These are phyloP conservation scores for Drosophila navojoa DNA, from an alignment of 1,140 invertebrate genomes.

Conservation along the genomic window DNA sequence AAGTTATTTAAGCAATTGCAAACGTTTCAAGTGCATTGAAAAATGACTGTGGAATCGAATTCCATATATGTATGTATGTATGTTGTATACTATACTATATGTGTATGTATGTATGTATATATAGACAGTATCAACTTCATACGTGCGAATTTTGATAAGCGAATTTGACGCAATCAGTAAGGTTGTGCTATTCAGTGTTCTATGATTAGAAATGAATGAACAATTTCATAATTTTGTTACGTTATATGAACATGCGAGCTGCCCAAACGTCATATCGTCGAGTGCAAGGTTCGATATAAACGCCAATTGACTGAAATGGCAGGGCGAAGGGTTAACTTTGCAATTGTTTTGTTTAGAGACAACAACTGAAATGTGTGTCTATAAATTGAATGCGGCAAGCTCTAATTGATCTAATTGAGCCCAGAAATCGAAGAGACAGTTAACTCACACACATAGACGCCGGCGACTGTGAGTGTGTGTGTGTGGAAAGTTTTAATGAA, in stretches of 20 bases:
- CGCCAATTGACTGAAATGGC: constrained; percentile 61
- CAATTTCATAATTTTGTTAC: constrained; percentile 38
- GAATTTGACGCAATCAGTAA: constrained; percentile 58
- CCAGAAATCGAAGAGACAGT: constrained; percentile 1
- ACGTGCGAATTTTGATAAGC: constrained; percentile 52
- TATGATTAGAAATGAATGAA: constrained; percentile 42
- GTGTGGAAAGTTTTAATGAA: constrained; percentile 60
- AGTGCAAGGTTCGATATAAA: constrained; percentile 50
- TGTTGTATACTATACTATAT: not conserved
- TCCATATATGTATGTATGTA: not conserved
- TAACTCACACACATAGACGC: not conserved
- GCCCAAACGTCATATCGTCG: constrained; percentile 34
- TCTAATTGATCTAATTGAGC: constrained; percentile 49
- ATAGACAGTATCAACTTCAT: constrained; percentile 10
- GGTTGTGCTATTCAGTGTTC: constrained; percentile 24
- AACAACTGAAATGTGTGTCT: constrained; percentile 21
- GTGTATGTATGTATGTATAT: not conserved
- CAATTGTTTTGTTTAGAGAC: constrained; percentile 37
- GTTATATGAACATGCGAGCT: constrained; percentile 29
- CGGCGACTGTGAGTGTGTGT: not conserved
- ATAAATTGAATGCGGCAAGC: constrained; percentile 37
- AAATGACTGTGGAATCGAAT: constrained; percentile 20
- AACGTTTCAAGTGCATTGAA: constrained; percentile 22
- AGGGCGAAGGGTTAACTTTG: constrained; percentile 39
- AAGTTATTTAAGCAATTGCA: constrained; percentile 5